A percentile compares a stretch with the other conserved stretches of the same genome.
These are phyloP conservation scores for Pithys albifrons DNA, from an alignment of 2,113 vertebrate species.

Conservation along the genomic window DNA sequence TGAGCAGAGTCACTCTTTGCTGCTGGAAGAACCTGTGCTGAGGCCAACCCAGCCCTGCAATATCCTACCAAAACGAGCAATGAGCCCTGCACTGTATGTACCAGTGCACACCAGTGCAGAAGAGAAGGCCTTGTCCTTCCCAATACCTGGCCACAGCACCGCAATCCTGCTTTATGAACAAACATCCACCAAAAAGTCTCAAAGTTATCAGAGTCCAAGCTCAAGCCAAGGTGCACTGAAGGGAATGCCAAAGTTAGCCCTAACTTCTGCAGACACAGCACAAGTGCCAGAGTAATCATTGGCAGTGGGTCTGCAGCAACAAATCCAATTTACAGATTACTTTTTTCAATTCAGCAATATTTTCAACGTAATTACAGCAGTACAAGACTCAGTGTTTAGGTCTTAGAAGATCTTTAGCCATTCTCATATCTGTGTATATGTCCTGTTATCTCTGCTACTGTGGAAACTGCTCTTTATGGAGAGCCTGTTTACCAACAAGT, in stretches of 20 bases:
- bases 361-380: constrained; percentile 18
- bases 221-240: background rate
- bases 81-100: background rate
- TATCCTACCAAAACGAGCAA: background rate
- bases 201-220: background rate
- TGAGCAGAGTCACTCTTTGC: background rate
- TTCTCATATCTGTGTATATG: background rate
- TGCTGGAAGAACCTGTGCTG: background rate
- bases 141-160: background rate
- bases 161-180: background rate
- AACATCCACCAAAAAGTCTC: background rate
- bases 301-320: background rate
- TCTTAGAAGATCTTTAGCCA: background rate
- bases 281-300: background rate
- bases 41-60: background rate
- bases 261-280: constrained; percentile 23
- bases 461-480: background rate
- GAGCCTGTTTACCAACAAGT: background rate
- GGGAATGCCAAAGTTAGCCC: background rate
- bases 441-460: background rate
- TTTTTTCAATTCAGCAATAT: constrained; percentile 47
- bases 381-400: background rate
- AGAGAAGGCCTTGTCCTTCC: background rate
- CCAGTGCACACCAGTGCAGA: background rate
- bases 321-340: constrained; percentile 31